These are phyloP conservation scores for Nasonia longicornis DNA, from an alignment of 1,140 invertebrate genomes.

Conservation along the genomic window DNA sequence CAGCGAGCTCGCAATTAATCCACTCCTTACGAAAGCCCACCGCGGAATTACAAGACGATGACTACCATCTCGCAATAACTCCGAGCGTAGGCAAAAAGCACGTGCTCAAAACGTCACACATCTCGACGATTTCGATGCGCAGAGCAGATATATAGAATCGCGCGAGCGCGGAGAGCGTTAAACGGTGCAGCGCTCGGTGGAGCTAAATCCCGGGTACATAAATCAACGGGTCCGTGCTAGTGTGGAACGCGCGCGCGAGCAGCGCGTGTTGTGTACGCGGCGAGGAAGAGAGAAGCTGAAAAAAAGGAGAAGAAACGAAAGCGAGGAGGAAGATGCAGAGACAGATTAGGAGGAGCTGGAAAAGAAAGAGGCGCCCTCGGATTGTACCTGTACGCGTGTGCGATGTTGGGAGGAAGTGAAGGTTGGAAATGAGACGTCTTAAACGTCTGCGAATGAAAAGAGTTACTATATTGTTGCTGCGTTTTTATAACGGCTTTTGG, in stretches of 20 bases:
- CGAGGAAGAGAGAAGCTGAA: not conserved
- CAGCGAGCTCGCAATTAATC: too few species aligned
- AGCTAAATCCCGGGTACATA: not conserved
- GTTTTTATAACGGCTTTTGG: not conserved
- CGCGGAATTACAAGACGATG: not conserved
- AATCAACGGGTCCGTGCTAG: conserved; percentile 9
- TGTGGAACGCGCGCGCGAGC: conserved; percentile 3
- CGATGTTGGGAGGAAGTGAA: not conserved
- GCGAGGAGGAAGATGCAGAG: conserved; percentile 13
- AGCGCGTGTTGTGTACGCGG: not conserved
- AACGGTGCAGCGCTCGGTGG: conserved; percentile 1
- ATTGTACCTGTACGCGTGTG: not conserved
- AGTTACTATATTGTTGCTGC: not conserved
- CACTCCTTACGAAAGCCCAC: too few species aligned
- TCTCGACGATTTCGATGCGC: conserved; percentile 5
- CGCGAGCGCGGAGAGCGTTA: not conserved
- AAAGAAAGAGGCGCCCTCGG: not conserved
- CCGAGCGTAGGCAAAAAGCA: not conserved
- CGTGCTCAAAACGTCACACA: not conserved
- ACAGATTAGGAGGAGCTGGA: conserved; percentile 8
- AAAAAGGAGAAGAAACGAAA: not conserved
- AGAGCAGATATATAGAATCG: not conserved
- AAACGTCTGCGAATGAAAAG: not conserved
- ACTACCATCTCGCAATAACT: not conserved
- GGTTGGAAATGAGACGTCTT: not conserved